Base-by-base conservation (phyloP, 2,797 vertebrate genomes). In the Rhinatrema bivittatum region DNA sequence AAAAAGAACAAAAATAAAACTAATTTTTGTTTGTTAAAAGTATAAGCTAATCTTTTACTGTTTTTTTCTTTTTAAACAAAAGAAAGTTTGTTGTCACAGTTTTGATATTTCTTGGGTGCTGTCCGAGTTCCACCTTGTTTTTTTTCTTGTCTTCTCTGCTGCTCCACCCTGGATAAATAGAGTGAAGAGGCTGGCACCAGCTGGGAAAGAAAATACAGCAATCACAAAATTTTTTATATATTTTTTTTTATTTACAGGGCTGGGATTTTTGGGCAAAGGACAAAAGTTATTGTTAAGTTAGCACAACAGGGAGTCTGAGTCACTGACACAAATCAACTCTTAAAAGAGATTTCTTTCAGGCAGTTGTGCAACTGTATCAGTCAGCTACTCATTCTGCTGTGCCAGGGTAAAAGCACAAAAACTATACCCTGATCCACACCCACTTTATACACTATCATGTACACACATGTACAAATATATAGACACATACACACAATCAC, bases 121-220 rank as follows among this genome's bases (percentile, higher is more conserved):
- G 69, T 81, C 70, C 10, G 69, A 71, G 71, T 78, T 73, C 68
- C 70, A 67, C 84, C 75, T 78, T 76, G 75, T 73, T 80, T 78
- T 81, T 56, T 60, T 68, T 78, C 60, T 74, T 68, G 69, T 62
- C 54, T 65, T 62, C 65, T 48, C 38, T 40, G 33, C 59, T 43
- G 56, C 81, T 71, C 78, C 82, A 71, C 84, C 82, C 70, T 86
- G 67, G 72, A 84, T 78, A 86, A 86, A 86, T 76, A 86, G 73
- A 75, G 68, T 50, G 20, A 65, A 25, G 42, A 53, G 72, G 61
- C 72, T 75, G 73, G 78, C 74, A 76, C 66, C 14, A 67, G 61
- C 73, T 74, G 65, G 58, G 59, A 43, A 79, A 61, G 65, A 79
- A 78, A 76, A 73, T 67, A 74, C 61, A 65, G 67, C 60, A 78